Conservation (phyloP, 2,888 invertebrate genomes). For the Cosmopolites sordidus region DNA sequence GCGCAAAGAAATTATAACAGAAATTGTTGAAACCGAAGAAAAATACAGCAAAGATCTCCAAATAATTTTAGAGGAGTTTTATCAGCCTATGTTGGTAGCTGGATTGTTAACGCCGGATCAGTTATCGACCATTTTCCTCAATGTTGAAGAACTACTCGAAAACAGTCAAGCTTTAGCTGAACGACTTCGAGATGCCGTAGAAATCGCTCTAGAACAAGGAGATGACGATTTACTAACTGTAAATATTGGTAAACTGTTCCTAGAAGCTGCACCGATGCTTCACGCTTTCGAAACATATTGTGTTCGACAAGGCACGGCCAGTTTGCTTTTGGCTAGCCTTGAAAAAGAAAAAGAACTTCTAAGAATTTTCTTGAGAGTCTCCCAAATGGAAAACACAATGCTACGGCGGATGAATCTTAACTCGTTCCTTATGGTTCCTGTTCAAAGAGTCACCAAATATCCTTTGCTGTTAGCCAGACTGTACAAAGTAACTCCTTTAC, state of each 20-base stretch:
- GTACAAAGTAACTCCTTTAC: conserved; percentile 82
- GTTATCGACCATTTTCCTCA: conserved; percentile 86
- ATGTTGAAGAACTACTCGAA: conserved; percentile 86
- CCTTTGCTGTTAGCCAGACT: conserved; percentile 86
- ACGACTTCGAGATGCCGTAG: conserved; percentile 79
- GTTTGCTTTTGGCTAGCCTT: conserved; percentile 79
- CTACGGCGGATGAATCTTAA: conserved; percentile 92
- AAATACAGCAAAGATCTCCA: conserved; percentile 91
- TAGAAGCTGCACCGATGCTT: conserved; percentile 89
- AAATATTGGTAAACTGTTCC: conserved; percentile 84
- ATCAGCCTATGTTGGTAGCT: conserved; percentile 88
- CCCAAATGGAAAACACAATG: conserved; percentile 94
- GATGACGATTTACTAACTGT: conserved; percentile 82
- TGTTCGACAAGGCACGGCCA: conserved; percentile 87
- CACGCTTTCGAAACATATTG: conserved; percentile 94
- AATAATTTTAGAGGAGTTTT: conserved; percentile 89
- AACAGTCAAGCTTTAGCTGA: conserved; percentile 80
- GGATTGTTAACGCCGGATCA: conserved; percentile 89
- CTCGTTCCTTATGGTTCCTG: conserved; percentile 97
- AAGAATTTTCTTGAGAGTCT: conserved; percentile 89
- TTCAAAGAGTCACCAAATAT: conserved; percentile 95
- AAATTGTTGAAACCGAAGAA: conserved; percentile 93
- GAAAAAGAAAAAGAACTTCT: conserved; percentile 93
- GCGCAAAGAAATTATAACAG: conserved; percentile 89
- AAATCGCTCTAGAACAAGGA: conserved; percentile 74